Evolutionary conservation across 2,113 vertebrate genomes (phyloP).

Genomic region (Psittacula cyanocephala): DNA sequence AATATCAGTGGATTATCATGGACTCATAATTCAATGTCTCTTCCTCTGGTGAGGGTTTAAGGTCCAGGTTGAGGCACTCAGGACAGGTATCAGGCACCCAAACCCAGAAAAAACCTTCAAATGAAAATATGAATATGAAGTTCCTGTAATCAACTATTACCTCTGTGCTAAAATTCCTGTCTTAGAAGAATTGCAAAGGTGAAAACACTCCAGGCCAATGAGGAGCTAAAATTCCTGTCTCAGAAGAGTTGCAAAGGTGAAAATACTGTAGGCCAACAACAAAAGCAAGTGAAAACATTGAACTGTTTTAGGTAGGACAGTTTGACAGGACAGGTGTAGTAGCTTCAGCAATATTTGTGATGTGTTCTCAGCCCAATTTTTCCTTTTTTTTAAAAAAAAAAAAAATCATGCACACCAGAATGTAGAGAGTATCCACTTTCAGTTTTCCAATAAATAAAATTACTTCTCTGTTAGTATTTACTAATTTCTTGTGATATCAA

Average conservation of each 20-base stretch:
- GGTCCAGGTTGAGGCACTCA: background rate
- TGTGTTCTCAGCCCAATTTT: background rate
- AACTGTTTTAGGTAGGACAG: background rate
- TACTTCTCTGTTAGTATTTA: background rate
- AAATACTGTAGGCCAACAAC: background rate
- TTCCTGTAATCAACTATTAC: background rate
- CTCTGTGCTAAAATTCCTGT: background rate
- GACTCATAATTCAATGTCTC: background rate
- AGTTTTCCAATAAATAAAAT: background rate
- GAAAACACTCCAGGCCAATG: background rate
- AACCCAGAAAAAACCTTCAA: background rate
- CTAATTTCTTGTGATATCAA: background rate
- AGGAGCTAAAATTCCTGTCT: background rate
- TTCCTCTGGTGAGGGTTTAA: background rate
- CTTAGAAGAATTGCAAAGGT: background rate
- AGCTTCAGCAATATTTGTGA: background rate
- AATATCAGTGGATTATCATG: background rate
- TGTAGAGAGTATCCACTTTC: background rate
- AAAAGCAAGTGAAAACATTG: rapidly evolving
- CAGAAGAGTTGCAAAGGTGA: background rate
- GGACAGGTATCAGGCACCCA: background rate
- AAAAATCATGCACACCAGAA: background rate
- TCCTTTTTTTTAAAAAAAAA: background rate
- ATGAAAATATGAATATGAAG: background rate
- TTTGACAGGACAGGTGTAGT: background rate